phyloP scores from a whole-genome alignment of 2,888 invertebrate genomes.

The Hofmannophila pseudospretella region DNA sequence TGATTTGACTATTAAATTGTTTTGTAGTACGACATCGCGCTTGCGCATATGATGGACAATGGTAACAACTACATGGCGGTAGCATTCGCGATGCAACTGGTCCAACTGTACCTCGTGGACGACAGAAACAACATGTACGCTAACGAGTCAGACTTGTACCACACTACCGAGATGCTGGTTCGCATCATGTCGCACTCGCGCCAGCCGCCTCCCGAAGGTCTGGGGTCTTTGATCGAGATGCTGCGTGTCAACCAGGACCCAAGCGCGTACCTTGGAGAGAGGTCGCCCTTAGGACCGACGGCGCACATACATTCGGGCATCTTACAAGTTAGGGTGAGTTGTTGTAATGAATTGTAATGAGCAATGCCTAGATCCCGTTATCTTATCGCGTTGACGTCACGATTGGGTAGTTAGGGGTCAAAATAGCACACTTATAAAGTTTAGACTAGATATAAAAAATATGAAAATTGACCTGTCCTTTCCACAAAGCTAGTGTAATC shows the following conservation, averaged over 20 bases:
- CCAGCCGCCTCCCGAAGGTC: conserved; percentile 89
- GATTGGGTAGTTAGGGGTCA: too few relatives aligned
- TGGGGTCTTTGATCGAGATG: conserved; percentile 88
- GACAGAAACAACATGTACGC: conserved; percentile 87
- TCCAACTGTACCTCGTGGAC: conserved; percentile 90
- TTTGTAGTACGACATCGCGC: conserved; percentile 84
- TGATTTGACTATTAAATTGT: neutral
- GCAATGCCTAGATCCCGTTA: neutral
- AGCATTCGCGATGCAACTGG: conserved; percentile 93
- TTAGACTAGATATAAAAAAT: too few relatives aligned
- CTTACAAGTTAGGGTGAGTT: conserved; percentile 85
- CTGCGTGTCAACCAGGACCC: conserved; percentile 86
- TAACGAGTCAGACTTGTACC: conserved; percentile 90
- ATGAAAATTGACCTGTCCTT: too few relatives aligned
- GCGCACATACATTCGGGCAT: conserved; percentile 96
- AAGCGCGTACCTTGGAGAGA: conserved; percentile 83
- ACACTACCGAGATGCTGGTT: conserved; percentile 90
- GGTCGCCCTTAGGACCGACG: conserved; percentile 87
- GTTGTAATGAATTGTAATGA: too few relatives aligned
- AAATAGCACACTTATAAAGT: too few relatives aligned
- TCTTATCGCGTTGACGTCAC: too few relatives aligned
- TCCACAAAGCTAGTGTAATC: too few relatives aligned
- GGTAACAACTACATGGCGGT: conserved; percentile 89
- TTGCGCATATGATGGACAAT: conserved; percentile 92
- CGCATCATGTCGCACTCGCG: conserved; percentile 86